Evolutionary conservation across 2,888 invertebrate genomes (phyloP).

Genomic region (Odontocerum albicorne): DNA sequence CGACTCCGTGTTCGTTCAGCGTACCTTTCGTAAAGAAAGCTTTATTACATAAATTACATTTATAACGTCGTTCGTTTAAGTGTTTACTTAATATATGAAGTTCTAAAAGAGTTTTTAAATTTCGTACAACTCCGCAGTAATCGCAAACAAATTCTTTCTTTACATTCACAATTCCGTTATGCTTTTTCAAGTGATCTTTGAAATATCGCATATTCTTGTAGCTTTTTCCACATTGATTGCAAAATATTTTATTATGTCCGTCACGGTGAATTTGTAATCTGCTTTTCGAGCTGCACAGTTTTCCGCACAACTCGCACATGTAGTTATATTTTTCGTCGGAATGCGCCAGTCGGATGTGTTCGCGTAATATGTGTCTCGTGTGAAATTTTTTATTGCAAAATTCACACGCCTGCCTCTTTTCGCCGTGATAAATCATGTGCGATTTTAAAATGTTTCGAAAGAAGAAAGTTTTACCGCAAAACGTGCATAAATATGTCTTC

Average conservation of each 20-base stretch:
- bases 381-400: slow-evolving; percentile 32
- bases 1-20: slow-evolving; percentile 28
- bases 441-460: slow-evolving; percentile 26
- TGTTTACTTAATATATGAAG: slow-evolving; percentile 34
- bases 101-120: slow-evolving; percentile 27
- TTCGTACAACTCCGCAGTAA: slow-evolving; percentile 30
- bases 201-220: slow-evolving; percentile 32
- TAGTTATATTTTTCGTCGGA: slow-evolving; percentile 27
- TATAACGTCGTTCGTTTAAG: slow-evolving; percentile 26
- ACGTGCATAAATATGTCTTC: slow-evolving; percentile 28
- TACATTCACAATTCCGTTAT: slow-evolving; percentile 6
- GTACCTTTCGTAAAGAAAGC: slow-evolving; percentile 32
- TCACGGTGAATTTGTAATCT: slow-evolving; percentile 21
- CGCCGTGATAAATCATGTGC: slow-evolving; percentile 33
- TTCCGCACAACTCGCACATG: slow-evolving; percentile 33
- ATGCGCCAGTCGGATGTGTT: slow-evolving; percentile 28
- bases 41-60: slow-evolving; percentile 27
- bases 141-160: slow-evolving; percentile 31
- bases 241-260: slow-evolving; percentile 21
- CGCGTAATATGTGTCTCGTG: slow-evolving; percentile 23
- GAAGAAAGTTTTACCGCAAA: slow-evolving; percentile 31
- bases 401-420: slow-evolving; percentile 24
- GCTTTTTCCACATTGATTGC: slow-evolving; percentile 27
- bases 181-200: slow-evolving; percentile 27
- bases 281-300: slow-evolving; percentile 28